phyloP scores from a whole-genome alignment of 2,888 invertebrate species.

The Athalia circularis region DNA sequence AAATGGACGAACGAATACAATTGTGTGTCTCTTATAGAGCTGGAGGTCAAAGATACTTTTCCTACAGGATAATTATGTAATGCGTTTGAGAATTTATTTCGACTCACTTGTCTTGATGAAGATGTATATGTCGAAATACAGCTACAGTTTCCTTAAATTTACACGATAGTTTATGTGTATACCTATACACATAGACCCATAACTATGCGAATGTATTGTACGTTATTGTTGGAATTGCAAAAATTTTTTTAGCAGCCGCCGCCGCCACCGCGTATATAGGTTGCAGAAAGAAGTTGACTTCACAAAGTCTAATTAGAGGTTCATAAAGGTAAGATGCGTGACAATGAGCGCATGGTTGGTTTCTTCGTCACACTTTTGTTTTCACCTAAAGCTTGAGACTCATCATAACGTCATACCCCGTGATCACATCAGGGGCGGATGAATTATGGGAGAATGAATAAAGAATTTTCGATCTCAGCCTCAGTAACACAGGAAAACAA shows the following conservation, averaged over 20 bases:
- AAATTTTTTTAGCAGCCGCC: constrained; percentile 22
- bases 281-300: background rate
- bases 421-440: constrained; percentile 58
- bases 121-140: too few relatives aligned
- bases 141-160: too few relatives aligned
- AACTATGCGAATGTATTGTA: too few relatives aligned
- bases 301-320: constrained; percentile 43
- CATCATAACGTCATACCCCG: constrained; percentile 62
- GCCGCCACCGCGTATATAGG: background rate
- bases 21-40: too few relatives aligned
- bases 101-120: too few relatives aligned
- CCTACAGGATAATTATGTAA: too few relatives aligned
- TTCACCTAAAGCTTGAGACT: constrained; percentile 57
- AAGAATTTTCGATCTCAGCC: background rate
- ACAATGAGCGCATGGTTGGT: constrained; percentile 49
- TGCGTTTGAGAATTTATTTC: too few relatives aligned
- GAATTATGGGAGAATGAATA: too few relatives aligned
- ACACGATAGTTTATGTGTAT: too few relatives aligned
- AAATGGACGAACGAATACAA: too few relatives aligned
- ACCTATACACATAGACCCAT: too few relatives aligned
- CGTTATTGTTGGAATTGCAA: constrained; percentile 5
- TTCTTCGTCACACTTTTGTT: constrained; percentile 64
- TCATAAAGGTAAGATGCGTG: constrained; percentile 52
- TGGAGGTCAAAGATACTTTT: too few relatives aligned
- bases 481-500: background rate